phyloP scores from a whole-genome alignment of 2,888 invertebrate genomes.

The Phymatocera aterrima region DNA sequence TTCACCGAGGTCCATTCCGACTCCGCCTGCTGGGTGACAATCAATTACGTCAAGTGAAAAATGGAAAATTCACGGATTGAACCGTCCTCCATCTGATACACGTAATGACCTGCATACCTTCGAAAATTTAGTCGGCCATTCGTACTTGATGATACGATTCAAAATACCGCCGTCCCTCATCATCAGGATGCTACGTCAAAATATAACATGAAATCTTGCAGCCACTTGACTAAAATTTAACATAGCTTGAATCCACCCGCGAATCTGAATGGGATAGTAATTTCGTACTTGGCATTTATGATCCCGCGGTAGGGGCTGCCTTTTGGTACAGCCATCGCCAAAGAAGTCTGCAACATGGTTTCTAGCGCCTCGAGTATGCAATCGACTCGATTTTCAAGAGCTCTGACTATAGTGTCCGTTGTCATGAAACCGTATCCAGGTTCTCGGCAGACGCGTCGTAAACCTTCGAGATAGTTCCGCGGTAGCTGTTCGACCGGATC shows the following conservation, averaged over 20 bases:
- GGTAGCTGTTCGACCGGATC: slow-evolving; percentile 60
- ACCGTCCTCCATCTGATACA: slow-evolving; percentile 54
- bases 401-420: slow-evolving; percentile 64
- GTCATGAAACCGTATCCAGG: slow-evolving; percentile 71
- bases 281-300: slow-evolving; percentile 66
- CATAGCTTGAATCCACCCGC: too few species aligned
- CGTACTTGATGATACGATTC: slow-evolving; percentile 62
- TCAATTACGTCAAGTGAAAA: slow-evolving; percentile 25
- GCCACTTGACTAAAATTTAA: too few species aligned
- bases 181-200: slow-evolving; percentile 64
- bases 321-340: slow-evolving; percentile 66
- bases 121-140: slow-evolving; percentile 18
- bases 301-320: slow-evolving; percentile 68
- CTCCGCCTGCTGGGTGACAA: slow-evolving; percentile 50
- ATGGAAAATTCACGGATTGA: slow-evolving; percentile 47
- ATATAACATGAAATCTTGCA: too few species aligned
- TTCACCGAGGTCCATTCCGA: slow-evolving; percentile 63
- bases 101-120: slow-evolving; percentile 50
- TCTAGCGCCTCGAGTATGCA: slow-evolving; percentile 68
- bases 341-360: slow-evolving; percentile 66
- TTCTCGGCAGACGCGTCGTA: slow-evolving; percentile 63
- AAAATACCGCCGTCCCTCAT: slow-evolving; percentile 69
- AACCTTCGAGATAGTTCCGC: slow-evolving; percentile 65
- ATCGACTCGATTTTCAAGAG: slow-evolving; percentile 61
- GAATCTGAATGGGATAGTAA: neutral